Conservation (phyloP, 64 coral and sea anemone genomes). For the Orbicella faveolata region DNA sequence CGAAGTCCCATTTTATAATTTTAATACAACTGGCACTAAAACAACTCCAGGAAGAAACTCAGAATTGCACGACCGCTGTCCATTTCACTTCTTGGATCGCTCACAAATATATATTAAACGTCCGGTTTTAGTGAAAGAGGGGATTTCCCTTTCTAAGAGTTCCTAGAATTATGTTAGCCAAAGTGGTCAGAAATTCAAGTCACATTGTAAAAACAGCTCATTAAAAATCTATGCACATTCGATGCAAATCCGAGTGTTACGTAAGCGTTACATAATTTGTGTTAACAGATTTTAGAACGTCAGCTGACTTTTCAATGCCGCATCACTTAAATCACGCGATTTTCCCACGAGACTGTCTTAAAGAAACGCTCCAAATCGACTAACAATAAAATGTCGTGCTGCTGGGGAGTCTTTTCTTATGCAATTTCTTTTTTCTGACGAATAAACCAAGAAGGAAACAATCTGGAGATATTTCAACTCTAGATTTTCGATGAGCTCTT, state of each 20-base stretch:
- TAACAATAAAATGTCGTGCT: too few species aligned
- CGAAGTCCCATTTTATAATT: too few species aligned
- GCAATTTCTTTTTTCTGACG: too few species aligned
- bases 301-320: not conserved
- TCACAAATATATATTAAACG: not conserved
- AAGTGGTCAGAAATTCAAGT: not conserved
- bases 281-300: not conserved
- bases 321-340: not conserved
- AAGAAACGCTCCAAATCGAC: too few species aligned
- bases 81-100: not conserved
- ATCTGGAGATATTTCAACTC: too few species aligned
- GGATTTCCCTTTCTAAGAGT: not conserved
- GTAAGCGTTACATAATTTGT: not conserved
- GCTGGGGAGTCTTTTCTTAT: too few species aligned
- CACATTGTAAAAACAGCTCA: not conserved
- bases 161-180: not conserved
- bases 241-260: not conserved
- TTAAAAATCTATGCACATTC: not conserved
- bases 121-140: constrained; percentile 27
- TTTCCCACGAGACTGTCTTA: not conserved
- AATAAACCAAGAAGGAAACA: too few species aligned
- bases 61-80: not conserved
- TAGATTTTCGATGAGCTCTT: too few species aligned
- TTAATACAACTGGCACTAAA: too few species aligned
- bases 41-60: too few species aligned